Conservation (phyloP, 2,113 vertebrate species). For the Turnix velox region DNA sequence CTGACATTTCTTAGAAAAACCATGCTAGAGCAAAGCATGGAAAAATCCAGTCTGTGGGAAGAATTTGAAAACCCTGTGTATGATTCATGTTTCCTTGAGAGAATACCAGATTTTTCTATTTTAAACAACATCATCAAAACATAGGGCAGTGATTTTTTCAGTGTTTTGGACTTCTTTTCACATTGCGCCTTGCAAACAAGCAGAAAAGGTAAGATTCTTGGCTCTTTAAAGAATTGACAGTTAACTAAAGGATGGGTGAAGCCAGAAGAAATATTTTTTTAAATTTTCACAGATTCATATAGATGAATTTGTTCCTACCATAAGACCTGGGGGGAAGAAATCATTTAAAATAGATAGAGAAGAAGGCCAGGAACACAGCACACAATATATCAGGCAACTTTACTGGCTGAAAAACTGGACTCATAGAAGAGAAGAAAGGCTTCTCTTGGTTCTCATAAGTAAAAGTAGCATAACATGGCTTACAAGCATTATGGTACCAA, state of each 20-base stretch:
- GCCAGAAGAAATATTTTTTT: background rate
- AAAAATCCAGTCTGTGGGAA: slow-evolving; percentile 45
- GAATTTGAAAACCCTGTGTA: background rate
- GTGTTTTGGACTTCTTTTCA: background rate
- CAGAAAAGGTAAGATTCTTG: background rate
- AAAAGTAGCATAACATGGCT: background rate
- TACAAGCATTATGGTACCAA: background rate
- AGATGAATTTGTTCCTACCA: background rate
- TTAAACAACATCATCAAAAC: slow-evolving; percentile 22
- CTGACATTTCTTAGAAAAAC: slow-evolving; percentile 31
- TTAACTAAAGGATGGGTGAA: background rate
- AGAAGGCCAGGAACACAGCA: background rate
- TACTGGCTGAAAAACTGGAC: background rate
- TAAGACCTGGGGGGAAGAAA: fast-evolving
- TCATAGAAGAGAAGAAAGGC: background rate
- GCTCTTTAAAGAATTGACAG: background rate
- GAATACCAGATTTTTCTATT: slow-evolving; percentile 44
- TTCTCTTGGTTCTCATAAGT: background rate
- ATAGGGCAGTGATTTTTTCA: background rate
- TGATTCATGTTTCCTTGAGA: slow-evolving; percentile 42
- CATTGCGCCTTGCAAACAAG: background rate
- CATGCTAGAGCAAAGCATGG: background rate
- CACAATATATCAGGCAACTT: background rate
- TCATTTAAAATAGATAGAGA: background rate
- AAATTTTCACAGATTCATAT: background rate